Conservation (phyloP, 2,888 invertebrate species). For the Lamellibrachia columna region DNA sequence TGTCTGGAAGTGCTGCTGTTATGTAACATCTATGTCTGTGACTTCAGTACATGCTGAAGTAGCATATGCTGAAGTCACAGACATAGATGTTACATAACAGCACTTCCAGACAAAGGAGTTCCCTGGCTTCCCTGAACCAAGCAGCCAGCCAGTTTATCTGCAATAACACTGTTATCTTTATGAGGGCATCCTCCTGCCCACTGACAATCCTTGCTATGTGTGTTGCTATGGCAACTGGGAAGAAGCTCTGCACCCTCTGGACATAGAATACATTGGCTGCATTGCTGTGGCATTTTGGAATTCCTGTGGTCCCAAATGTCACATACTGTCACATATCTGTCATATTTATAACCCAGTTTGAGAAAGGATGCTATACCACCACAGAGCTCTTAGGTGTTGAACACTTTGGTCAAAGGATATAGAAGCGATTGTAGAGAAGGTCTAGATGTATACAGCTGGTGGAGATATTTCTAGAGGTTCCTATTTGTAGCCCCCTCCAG, state of each 20-base stretch:
- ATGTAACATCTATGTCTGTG: background rate
- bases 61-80: background rate
- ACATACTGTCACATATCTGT: conserved; percentile 1
- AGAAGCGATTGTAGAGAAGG: background rate
- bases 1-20: too few species aligned
- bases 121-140: background rate
- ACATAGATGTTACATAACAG: background rate
- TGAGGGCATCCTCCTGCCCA: background rate
- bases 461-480: background rate
- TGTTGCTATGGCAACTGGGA: background rate
- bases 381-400: background rate
- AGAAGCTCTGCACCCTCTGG: background rate
- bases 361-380: background rate
- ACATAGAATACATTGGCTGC: background rate
- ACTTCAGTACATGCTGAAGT: background rate
- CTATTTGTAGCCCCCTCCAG: background rate
- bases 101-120: background rate
- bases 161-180: conserved; percentile 5
- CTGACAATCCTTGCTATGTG: background rate
- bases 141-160: background rate
- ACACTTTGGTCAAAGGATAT: background rate
- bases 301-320: background rate
- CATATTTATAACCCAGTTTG: background rate
- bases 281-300: background rate
- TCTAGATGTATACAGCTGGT: background rate